A percentile compares a stretch with the other conserved stretches of the same genome.
phyloP scores from a whole-genome alignment of 2,113 vertebrate species.

The Gobio gobio region DNA sequence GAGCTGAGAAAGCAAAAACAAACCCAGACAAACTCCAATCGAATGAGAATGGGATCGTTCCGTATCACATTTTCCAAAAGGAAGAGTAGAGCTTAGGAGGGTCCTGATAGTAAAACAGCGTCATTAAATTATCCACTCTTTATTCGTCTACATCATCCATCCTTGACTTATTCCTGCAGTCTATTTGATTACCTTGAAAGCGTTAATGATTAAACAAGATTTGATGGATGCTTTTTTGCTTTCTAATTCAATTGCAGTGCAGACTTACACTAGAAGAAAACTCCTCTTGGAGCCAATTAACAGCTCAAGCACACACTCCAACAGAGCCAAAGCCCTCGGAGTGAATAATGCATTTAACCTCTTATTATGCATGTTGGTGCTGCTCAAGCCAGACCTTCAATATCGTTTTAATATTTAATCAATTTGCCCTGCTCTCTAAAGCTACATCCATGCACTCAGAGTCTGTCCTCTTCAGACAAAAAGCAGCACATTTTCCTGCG shows the following conservation, averaged over 20 bases:
- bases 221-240: constrained; percentile 39
- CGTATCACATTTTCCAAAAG: neutral
- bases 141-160: constrained; percentile 19
- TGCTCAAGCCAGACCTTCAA: constrained; percentile 8
- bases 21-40: neutral
- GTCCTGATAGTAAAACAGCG: neutral
- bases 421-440: constrained; percentile 40
- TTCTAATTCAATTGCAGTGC: constrained; percentile 41
- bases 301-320: constrained; percentile 25
- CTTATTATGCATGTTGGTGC: constrained; percentile 37
- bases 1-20: neutral
- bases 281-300: constrained; percentile 38
- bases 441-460: neutral
- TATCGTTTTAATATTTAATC: constrained; percentile 41
- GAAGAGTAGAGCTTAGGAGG: neutral
- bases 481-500: constrained; percentile 13
- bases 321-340: constrained; percentile 31
- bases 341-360: constrained; percentile 54
- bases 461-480: constrained; percentile 18
- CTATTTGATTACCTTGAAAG: constrained; percentile 39
- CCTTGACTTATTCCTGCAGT: constrained; percentile 17
- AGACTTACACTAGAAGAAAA: constrained; percentile 33
- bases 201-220: constrained; percentile 19
- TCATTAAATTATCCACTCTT: constrained; percentile 1
- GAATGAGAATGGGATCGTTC: neutral